Evolutionary conservation across 2,888 invertebrate species (phyloP), one percentile per base, ranked within the genome.

Genomic region (Xestia c-nigrum): DNA sequence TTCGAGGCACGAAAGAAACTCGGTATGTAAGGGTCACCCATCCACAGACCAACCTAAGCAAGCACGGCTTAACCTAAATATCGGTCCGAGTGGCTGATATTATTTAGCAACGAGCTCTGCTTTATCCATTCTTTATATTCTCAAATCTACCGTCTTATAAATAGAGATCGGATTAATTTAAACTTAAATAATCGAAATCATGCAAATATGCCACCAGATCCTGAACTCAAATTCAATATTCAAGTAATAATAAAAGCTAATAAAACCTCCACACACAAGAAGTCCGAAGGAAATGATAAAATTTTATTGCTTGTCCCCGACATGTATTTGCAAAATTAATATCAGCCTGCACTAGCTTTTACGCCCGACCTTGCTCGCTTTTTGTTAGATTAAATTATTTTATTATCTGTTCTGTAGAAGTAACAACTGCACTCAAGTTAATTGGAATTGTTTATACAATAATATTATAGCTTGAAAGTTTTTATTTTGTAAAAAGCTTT

Each of bases 381-480:
- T 80, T 64, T 71, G 38, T 79, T 57, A 78, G n/a, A 78, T 80
- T 71, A 63, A 67, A 79, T 80, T n/a, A 83, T 71, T 67, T 61
- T 70, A 78, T 47, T 76, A 61, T 77, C 57, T 38, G n/a, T 47
- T 66, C 38, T 19, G 61, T 57, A 70, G 21, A 71, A 57, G 21
- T 78, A 59, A 59, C 16, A 24, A 38, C 16, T 24, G 43, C 24
- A 46, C 43, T 78, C 50, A 46, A 50, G n/a, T 38, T 75, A 46
- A 78, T 78, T 46, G 16, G n/a, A 50, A 6, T 64, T 64, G 21
- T 50, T 64, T 80, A 50, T 47, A 21, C 24, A 67, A 55, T 52
- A 57, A 21, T 50, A 72, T 9, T 55, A 5, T 52, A 61, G 38
- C 9, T 50, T 59, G 4, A 24, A 52, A 6, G 5, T 79, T 71